A percentile compares a stretch with the other conserved stretches of the same genome.
These are phyloP conservation scores for Temnothorax curvispinosus DNA, from an alignment of 1,140 invertebrate species.

Conservation along the genomic window DNA sequence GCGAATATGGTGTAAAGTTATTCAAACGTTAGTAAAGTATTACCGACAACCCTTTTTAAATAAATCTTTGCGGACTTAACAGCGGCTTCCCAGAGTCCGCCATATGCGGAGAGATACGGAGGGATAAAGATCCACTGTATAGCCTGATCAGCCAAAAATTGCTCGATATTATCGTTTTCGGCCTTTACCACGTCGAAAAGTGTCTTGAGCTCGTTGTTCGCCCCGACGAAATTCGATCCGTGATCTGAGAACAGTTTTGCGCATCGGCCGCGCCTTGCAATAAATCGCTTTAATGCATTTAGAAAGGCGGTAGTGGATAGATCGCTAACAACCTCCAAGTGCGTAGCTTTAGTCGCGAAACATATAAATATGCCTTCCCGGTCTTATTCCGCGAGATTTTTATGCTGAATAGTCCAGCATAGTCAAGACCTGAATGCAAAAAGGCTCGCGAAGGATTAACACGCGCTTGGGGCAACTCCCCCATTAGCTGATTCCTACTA, in stretches of 20 bases:
- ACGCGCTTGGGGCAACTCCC: not conserved
- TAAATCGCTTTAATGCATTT: not conserved
- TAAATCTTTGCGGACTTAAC: not conserved
- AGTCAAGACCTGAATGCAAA: not conserved
- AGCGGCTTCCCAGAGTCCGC: not conserved
- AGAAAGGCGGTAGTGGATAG: not conserved
- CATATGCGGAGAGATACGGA: not conserved
- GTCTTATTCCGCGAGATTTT: not conserved
- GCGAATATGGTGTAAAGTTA: not conserved
- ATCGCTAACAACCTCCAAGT: not conserved
- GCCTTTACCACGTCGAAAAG: not conserved
- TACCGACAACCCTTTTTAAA: not conserved
- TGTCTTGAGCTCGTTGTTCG: not conserved
- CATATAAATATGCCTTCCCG: not conserved
- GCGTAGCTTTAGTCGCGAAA: not conserved
- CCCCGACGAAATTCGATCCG: not conserved
- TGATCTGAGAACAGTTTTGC: not conserved
- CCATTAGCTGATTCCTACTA: not conserved
- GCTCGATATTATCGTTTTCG: not conserved
- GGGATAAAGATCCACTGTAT: constrained; percentile 18
- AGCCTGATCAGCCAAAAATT: not conserved
- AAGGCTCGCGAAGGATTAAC: not conserved
- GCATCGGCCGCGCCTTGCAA: not conserved
- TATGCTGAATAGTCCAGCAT: not conserved
- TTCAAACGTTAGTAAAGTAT: not conserved